These are phyloP conservation scores for Scaptomyza tumidula DNA, from an alignment of 2,888 invertebrate genomes.

Conservation along the genomic window DNA sequence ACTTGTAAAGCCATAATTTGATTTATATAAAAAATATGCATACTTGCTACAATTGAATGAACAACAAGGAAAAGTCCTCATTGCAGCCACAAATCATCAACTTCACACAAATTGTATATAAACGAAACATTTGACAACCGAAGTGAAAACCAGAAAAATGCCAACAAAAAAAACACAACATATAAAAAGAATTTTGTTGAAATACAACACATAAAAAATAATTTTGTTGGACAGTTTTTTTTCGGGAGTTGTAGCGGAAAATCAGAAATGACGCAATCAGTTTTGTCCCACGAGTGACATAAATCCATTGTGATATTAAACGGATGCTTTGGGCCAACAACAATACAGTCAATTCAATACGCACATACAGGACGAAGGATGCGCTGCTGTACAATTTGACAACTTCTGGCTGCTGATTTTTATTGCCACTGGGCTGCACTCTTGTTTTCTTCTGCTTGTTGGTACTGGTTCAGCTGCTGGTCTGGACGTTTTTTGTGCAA, in stretches of 20 bases:
- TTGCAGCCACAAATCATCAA: conserved; percentile 32
- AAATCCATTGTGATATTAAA: conserved; percentile 66
- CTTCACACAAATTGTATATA: conserved; percentile 27
- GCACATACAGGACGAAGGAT: conserved; percentile 25
- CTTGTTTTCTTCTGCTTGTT: conserved; percentile 6
- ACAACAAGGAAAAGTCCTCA: conserved; percentile 26
- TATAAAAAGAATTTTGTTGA: background rate
- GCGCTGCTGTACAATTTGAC: conserved; percentile 49
- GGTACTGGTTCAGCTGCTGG: background rate
- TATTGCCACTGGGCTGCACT: conserved; percentile 3
- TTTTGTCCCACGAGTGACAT: conserved; percentile 69
- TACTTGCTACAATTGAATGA: conserved; percentile 28
- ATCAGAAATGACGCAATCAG: conserved; percentile 72
- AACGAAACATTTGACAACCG: conserved; percentile 34
- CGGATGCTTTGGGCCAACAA: conserved; percentile 21
- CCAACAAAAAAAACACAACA: conserved; percentile 24
- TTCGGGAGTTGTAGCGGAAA: conserved; percentile 59
- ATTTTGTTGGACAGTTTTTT: conserved; percentile 35
- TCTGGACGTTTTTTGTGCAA: conserved; percentile 45
- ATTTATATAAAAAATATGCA: conserved; percentile 12
- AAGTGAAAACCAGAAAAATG: conserved; percentile 19
- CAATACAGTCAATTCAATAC: conserved; percentile 53
- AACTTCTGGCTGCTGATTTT: conserved; percentile 18
- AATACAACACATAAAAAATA: conserved; percentile 6
- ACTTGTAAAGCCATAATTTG: conserved; percentile 10